phyloP scores from a whole-genome alignment of 2,888 invertebrate species.

The Hirudinaria manillensis region DNA sequence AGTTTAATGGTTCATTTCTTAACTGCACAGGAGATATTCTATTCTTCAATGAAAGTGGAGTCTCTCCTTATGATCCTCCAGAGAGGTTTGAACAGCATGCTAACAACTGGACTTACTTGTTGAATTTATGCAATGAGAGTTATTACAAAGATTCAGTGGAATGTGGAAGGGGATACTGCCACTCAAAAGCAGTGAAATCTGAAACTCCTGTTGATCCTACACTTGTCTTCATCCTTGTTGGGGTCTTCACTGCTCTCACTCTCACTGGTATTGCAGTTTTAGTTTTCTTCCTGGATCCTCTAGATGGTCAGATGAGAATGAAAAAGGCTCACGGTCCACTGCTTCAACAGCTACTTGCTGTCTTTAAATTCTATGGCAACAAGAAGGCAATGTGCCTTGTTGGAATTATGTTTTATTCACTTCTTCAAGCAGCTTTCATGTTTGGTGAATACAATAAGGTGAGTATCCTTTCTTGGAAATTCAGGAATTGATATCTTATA shows the following conservation, averaged over 20 bases:
- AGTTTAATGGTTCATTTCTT: constrained; percentile 18
- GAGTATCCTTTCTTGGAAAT: constrained; percentile 17
- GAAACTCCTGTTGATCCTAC: constrained; percentile 27
- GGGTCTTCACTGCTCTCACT: constrained; percentile 44
- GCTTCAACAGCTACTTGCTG: constrained; percentile 41
- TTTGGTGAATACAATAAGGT: constrained; percentile 51
- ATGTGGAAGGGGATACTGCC: constrained; percentile 45
- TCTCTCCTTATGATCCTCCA: neutral
- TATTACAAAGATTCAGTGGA: constrained; percentile 7
- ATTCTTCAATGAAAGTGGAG: neutral
- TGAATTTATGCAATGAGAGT: constrained; percentile 6
- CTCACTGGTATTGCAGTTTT: constrained; percentile 43
- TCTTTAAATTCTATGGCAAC: constrained; percentile 44
- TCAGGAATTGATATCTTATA: neutral
- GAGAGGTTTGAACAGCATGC: neutral
- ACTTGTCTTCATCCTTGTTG: constrained; percentile 43
- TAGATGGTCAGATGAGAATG: constrained; percentile 40
- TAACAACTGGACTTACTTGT: neutral
- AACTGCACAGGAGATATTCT: constrained; percentile 18
- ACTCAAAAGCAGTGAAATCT: constrained; percentile 33
- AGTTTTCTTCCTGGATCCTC: constrained; percentile 44
- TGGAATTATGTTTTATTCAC: constrained; percentile 46
- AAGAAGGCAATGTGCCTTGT: constrained; percentile 44
- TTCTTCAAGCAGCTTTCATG: constrained; percentile 47
- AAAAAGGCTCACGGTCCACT: constrained; percentile 36